These are phyloP conservation scores for Isotomurus palustris DNA, from an alignment of 2,888 invertebrate genomes.

Conservation along the genomic window DNA sequence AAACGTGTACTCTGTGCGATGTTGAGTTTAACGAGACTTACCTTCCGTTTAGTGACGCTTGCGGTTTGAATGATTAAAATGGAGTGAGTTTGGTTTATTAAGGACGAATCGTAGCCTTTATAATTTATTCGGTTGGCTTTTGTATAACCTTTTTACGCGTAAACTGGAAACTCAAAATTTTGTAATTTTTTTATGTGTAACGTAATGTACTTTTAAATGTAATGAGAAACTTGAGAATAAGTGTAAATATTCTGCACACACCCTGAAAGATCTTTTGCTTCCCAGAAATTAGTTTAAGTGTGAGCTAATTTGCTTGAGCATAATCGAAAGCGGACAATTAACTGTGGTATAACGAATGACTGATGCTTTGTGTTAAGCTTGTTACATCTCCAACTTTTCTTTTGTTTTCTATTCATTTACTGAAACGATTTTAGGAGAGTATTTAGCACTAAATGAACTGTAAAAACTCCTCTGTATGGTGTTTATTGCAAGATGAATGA, in stretches of 20 bases:
- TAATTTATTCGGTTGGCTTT: slow-evolving; percentile 18
- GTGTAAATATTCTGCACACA: slow-evolving; percentile 5
- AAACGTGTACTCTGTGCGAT: slow-evolving; percentile 1
- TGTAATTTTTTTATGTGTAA: slow-evolving; percentile 25
- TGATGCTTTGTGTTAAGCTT: slow-evolving; percentile 24
- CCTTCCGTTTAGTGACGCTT: slow-evolving; percentile 23
- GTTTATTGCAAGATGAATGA: slow-evolving; percentile 2
- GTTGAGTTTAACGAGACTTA: slow-evolving; percentile 2
- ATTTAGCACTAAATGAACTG: slow-evolving; percentile 1
- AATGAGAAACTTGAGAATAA: slow-evolving; percentile 6
- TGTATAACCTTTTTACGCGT: slow-evolving; percentile 18
- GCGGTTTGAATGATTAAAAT: slow-evolving; percentile 16
- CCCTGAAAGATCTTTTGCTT: slow-evolving; percentile 12
- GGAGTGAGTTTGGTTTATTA: slow-evolving; percentile 12
- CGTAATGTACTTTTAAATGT: slow-evolving; percentile 16
- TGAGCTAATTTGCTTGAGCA: slow-evolving; percentile 11
- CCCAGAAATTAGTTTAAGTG: slow-evolving; percentile 1
- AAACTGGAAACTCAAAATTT: slow-evolving; percentile 19
- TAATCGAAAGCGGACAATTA: slow-evolving; percentile 22
- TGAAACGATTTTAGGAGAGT: slow-evolving; percentile 1
- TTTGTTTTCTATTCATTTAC: slow-evolving; percentile 10
- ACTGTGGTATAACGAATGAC: slow-evolving; percentile 27
- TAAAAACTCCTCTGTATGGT: slow-evolving; percentile 1
- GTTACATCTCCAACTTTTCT: slow-evolving; percentile 6
- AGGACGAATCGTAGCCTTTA: slow-evolving; percentile 13